Evolutionary conservation across 1,140 invertebrate species (phyloP), one percentile per base, ranked within the genome.

Genomic region (Zaprionus nigranus): DNA sequence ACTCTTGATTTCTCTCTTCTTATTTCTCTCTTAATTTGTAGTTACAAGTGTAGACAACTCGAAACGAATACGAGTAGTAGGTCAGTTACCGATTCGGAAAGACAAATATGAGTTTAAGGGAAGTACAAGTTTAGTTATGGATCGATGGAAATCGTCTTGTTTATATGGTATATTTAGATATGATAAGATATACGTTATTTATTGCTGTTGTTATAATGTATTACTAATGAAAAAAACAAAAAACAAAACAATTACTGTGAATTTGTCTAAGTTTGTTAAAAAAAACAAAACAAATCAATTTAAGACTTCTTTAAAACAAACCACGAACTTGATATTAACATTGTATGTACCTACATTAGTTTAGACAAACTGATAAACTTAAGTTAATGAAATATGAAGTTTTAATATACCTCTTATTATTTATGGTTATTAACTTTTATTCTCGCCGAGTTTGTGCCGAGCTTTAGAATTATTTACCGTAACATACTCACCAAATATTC

Each of bases 311-410:
- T 57, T 64, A 30, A 67, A 70, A 54, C 26, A 69, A 75, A 63
- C 51, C 34, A 58, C 46, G 53, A 79, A 70, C 43, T 81, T 70
- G 74, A 78, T 75, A 64, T 79, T 66, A 58, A 64, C 69, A 78
- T 62, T 67, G 56, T 71, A 72, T 76, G 69, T 79, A 82, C 67
- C 80, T 78, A 60, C 46, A 60, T 63, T 71, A 84, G 56, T 72
- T 84, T 78, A 78, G 82, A 75, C 43, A 81, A 85, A 81, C 71
- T 68, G 49, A 60, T 85, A 81, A 74, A 81, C 43, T 53, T 81
- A 76, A 74, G 65, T 72, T 80, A 38, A 74, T 53, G 57, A 62
- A 70, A 67, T 49, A 63, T 30, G 20, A 51, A 22, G 46, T 60
- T 73, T 64, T 58, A 54, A 66, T 53, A 60, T 38, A 43, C 58